Evolutionary conservation across 1,140 invertebrate genomes (phyloP).

Genomic region (Drosophila jambulina): DNA sequence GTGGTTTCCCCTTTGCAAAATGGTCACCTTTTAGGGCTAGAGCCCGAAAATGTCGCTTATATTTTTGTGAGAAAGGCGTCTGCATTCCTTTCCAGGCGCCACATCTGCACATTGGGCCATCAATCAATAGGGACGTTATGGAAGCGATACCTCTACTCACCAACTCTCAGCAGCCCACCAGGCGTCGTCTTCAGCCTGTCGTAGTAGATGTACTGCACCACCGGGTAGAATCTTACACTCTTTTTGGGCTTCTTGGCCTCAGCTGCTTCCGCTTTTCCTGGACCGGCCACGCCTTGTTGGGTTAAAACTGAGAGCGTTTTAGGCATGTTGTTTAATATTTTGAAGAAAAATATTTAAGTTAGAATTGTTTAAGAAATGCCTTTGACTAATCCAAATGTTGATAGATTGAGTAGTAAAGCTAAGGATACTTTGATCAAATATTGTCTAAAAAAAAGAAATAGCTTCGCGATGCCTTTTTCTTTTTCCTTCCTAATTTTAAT

Average conservation of each 20-base stretch:
- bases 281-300: neutral
- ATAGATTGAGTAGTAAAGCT: neutral
- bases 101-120: neutral
- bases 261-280: neutral
- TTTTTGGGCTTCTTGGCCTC: conserved; percentile 10
- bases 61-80: neutral
- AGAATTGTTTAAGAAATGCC: neutral
- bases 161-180: neutral
- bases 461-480: no score
- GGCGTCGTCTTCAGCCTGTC: neutral
- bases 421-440: neutral
- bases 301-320: neutral
- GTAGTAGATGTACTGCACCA: conserved; percentile 34
- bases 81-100: neutral
- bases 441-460: no score
- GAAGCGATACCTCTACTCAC: conserved; percentile 2
- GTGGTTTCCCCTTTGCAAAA: neutral
- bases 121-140: conserved; percentile 2
- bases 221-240: conserved; percentile 44
- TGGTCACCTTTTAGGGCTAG: neutral
- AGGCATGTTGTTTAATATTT: neutral
- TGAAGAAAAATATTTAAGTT: neutral
- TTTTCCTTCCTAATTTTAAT: no score
- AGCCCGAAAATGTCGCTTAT: conserved; percentile 1
- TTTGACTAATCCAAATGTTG: neutral